Evolutionary conservation across 53 echinoderm and acorn worm species (phyloP), one percentile per base, ranked within the genome.

Genomic region (Hippasteria phrygiana): DNA sequence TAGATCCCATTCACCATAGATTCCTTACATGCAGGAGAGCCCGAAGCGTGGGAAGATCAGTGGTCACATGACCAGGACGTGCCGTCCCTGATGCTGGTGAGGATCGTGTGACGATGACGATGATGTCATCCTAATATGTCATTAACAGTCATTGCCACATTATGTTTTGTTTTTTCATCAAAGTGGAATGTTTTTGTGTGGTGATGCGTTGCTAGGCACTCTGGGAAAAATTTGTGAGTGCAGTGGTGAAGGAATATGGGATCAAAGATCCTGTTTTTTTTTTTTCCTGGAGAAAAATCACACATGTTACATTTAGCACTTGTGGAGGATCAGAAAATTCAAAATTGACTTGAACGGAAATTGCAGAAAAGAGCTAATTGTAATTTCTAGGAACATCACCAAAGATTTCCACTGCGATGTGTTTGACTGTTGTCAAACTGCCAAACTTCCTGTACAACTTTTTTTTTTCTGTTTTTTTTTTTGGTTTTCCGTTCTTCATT

Each of bases 1-100:
- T 29, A 71, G 85, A 71, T 35, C 64, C 48, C 8, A 50, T 85
- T 85, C 70, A 85, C 43, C 70, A 70, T 16, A 85, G 74, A 86
- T 92, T 90, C 73, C 55, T 85, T 75, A 71, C 46, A 56, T 88
- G 37, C 89, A 98, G 98, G 98, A 55, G 98, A 98, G 51, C 87
- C 89, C 39, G 98, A 98, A 48, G 85, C 94, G 33, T 94, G 95
- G 94, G 98, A 98, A 36, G 97, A 97, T 67, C 80, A 91, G 37
- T 91, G 67, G 88, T 69, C 88, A 88, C 75, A 88, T 88, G 67
- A 88, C 88, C 67, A 66, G 40, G 85, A 85, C 54, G 92, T 82
- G 31, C 88, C 92, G 7, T 88, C 92, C 28, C 56, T 92, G 66
- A 92, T 88, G 55, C 88, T 92, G 92, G 92, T 92, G 92, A 92